Percentiles rank a stretch among this genome's conserved stretches.
Evolutionary conservation across 2,113 vertebrate genomes (phyloP).

Genomic region (Callopanchax toddi): DNA sequence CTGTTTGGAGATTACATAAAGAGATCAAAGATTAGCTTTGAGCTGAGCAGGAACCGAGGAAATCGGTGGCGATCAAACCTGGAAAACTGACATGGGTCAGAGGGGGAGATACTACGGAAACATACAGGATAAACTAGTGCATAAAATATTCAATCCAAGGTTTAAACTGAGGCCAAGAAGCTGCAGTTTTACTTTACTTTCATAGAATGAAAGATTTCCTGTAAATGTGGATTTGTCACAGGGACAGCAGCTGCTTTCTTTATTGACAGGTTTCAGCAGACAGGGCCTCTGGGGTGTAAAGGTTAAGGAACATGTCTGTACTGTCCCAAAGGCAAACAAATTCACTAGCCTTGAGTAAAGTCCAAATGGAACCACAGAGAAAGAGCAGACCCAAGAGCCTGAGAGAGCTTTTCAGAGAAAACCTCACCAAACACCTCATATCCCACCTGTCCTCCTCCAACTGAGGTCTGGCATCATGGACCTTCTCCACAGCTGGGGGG

Average conservation of each 20-base stretch:
- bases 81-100: background rate
- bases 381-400: constrained; percentile 12
- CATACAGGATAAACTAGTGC: too few species aligned
- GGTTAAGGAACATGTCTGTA: constrained; percentile 64
- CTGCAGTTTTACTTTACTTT: background rate
- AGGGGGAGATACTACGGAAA: background rate
- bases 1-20: constrained; percentile 56
- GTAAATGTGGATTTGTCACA: constrained; percentile 1
- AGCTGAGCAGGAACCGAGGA: constrained; percentile 16
- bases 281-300: constrained; percentile 51
- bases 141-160: too few species aligned
- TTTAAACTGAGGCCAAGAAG: background rate
- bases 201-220: background rate
- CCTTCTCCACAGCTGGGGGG: constrained; percentile 84
- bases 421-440: constrained; percentile 6
- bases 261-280: constrained; percentile 16
- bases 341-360: constrained; percentile 78
- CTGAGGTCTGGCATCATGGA: constrained; percentile 81
- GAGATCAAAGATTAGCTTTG: constrained; percentile 50
- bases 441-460: background rate
- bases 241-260: constrained; percentile 1
- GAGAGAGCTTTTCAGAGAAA: constrained; percentile 8
- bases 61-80: constrained; percentile 44
- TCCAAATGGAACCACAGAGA: constrained; percentile 58
- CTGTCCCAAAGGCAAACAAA: constrained; percentile 74